Evolutionary conservation across 2,888 invertebrate species (phyloP).

Genomic region (Syrphus vitripennis): DNA sequence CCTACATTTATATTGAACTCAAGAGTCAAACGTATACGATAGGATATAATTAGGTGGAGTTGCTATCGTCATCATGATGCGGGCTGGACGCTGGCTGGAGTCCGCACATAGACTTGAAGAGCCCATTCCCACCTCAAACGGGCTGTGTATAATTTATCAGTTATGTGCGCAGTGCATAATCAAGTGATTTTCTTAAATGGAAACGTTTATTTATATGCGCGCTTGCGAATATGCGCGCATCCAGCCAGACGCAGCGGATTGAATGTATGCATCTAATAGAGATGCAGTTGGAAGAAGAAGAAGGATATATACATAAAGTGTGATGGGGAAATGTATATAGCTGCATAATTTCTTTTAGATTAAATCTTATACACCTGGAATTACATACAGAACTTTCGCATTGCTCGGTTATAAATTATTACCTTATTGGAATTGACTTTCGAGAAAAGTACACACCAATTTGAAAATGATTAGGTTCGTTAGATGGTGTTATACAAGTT

Average conservation of each 20-base stretch:
- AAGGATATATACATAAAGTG: background rate
- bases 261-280: constrained; percentile 46
- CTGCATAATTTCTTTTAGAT: constrained; percentile 12
- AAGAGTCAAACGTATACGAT: constrained; percentile 60
- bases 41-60: constrained; percentile 66
- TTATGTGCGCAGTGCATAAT: constrained; percentile 73
- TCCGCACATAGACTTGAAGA: constrained; percentile 11
- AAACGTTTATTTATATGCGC: constrained; percentile 71
- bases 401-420: constrained; percentile 19
- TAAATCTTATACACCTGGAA: background rate
- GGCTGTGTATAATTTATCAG: constrained; percentile 59
- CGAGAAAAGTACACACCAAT: constrained; percentile 54
- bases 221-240: constrained; percentile 34
- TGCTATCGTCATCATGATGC: constrained; percentile 14
- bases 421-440: constrained; percentile 24
- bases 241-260: background rate
- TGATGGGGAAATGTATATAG: too few relatives aligned
- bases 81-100: background rate
- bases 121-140: constrained; percentile 58
- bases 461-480: constrained; percentile 48
- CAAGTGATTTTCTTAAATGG: constrained; percentile 75
- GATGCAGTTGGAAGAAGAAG: constrained; percentile 51
- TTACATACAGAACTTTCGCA: background rate
- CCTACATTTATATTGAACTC: constrained; percentile 60
- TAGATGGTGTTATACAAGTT: constrained; percentile 21